Conservation (phyloP, 2,797 vertebrate species). For the Microcaecilia unicolor region DNA sequence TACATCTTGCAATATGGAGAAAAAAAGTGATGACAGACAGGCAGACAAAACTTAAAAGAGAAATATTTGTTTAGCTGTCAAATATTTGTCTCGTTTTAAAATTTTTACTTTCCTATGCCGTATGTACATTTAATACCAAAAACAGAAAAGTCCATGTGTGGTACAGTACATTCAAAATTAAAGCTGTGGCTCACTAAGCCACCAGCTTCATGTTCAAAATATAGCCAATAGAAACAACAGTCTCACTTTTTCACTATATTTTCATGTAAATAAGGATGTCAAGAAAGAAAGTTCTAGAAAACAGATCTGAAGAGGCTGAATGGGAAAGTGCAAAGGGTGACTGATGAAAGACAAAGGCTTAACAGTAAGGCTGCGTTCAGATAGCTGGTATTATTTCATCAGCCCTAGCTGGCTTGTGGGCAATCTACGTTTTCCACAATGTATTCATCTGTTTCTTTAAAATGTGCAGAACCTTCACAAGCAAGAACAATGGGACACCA, state of each 20-base stretch:
- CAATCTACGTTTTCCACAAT: slow-evolving; percentile 52
- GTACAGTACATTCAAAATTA: slow-evolving; percentile 9
- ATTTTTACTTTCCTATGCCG: neutral
- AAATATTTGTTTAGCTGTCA: slow-evolving; percentile 3
- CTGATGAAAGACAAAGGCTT: slow-evolving; percentile 39
- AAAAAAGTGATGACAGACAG: too few relatives aligned
- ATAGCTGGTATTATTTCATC: slow-evolving; percentile 67
- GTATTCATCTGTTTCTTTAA: slow-evolving; percentile 37
- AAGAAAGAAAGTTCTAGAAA: slow-evolving; percentile 13
- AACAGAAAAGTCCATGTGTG: too few relatives aligned
- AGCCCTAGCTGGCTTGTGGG: slow-evolving; percentile 54
- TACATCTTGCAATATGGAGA: too few relatives aligned
- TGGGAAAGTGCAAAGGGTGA: slow-evolving; percentile 25
- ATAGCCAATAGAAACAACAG: too few relatives aligned
- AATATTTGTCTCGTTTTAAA: too few relatives aligned
- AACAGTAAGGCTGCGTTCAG: slow-evolving; percentile 58
- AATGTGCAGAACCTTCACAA: slow-evolving; percentile 45
- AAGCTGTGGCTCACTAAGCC: slow-evolving; percentile 16
- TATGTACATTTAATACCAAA: neutral
- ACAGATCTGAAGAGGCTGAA: slow-evolving; percentile 18
- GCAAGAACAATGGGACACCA: slow-evolving; percentile 53
- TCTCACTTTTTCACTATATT: too few relatives aligned
- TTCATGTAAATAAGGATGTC: slow-evolving; percentile 29
- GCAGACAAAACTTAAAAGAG: slow-evolving; percentile 3
- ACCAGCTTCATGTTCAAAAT: too few relatives aligned